Evolutionary conservation across 2,797 vertebrate species (phyloP).

Genomic region (Pantherophis vulpinus): DNA sequence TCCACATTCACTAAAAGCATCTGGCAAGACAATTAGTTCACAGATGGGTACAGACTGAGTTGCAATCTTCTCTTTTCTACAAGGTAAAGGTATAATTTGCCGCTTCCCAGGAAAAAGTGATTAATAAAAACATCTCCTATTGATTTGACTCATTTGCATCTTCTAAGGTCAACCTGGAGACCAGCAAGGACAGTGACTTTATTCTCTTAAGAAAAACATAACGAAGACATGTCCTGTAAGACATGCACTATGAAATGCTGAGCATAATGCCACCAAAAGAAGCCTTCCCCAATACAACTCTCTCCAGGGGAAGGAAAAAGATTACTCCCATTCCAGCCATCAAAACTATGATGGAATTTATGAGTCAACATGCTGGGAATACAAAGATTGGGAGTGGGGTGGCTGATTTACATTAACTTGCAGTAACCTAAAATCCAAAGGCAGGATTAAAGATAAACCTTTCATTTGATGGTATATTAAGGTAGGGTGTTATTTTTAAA

Average conservation of each 20-base stretch:
- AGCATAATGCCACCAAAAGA: background rate
- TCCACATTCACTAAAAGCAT: background rate
- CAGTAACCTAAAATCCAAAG: background rate
- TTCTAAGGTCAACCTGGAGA: background rate
- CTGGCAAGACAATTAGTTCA: background rate
- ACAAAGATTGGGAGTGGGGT: background rate
- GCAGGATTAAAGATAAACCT: background rate
- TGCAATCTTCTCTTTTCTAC: background rate
- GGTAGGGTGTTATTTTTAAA: background rate
- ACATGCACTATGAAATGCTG: background rate
- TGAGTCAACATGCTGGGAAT: background rate
- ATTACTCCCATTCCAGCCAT: background rate
- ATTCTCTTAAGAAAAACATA: background rate
- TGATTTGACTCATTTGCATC: background rate
- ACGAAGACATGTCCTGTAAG: background rate
- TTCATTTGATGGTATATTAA: background rate
- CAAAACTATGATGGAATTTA: background rate
- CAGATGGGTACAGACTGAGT: background rate
- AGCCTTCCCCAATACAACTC: background rate
- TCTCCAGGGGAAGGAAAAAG: background rate
- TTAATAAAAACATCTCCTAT: background rate
- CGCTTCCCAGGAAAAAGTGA: background rate
- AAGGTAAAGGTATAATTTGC: background rate
- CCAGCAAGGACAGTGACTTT: background rate
- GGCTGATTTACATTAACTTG: background rate